Conservation (phyloP, 1,140 invertebrate species). For the Lethrus apterus region DNA sequence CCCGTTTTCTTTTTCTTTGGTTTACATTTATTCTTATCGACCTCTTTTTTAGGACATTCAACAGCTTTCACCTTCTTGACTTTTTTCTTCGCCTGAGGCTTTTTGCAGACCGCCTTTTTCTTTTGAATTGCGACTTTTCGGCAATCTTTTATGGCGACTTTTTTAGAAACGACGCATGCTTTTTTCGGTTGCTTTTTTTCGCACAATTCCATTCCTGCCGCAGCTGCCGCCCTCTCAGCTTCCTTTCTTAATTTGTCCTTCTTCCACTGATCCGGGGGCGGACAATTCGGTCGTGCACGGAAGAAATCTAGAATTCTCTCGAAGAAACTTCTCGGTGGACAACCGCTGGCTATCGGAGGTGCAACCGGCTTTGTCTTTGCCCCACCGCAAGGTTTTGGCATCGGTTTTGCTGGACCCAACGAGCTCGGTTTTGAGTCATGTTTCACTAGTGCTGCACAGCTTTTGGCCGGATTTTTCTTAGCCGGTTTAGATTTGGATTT, state of each 20-base stretch:
- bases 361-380: background rate
- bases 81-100: background rate
- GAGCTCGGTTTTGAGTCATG: too few species aligned
- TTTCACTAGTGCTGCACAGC: background rate
- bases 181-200: slow-evolving; percentile 15
- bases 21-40: background rate
- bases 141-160: background rate
- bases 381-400: background rate
- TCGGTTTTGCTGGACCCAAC: background rate
- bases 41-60: background rate
- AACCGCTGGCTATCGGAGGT: background rate
- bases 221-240: slow-evolving; percentile 28
- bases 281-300: slow-evolving; percentile 32
- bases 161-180: background rate
- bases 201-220: slow-evolving; percentile 25
- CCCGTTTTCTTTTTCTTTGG: background rate
- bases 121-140: background rate
- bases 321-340: slow-evolving; percentile 19
- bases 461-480: background rate
- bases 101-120: background rate
- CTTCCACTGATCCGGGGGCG: slow-evolving; percentile 29
- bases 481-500: background rate
- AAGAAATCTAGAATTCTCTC: slow-evolving; percentile 29
- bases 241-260: slow-evolving; percentile 23
- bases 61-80: background rate